Percentiles rank a stretch among this genome's conserved stretches.
Conservation (phyloP, 1,140 invertebrate genomes). For the Eriosoma lanigerum region DNA sequence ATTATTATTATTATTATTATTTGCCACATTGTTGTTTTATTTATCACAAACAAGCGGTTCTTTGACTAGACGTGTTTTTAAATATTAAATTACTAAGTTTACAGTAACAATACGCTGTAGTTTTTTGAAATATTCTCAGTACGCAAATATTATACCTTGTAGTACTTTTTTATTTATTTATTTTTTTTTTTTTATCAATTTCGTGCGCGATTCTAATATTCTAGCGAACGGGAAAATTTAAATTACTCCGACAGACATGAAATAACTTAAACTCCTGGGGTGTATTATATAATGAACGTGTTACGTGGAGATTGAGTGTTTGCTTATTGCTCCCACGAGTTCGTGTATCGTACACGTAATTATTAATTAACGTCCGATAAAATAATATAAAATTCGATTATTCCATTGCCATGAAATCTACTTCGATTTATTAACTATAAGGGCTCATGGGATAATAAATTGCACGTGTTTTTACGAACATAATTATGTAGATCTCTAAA, state of each 20-base stretch:
- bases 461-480: too few relatives aligned
- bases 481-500: too few relatives aligned
- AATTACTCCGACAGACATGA: background rate
- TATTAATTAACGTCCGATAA: background rate
- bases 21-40: background rate
- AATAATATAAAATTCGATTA: too few relatives aligned
- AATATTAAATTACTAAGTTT: slow-evolving; percentile 10
- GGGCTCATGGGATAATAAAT: too few relatives aligned
- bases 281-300: background rate
- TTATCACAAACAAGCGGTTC: slow-evolving; percentile 16
- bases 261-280: background rate
- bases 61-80: background rate
- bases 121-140: background rate
- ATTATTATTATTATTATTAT: background rate
- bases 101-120: background rate
- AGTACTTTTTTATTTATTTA: too few relatives aligned
- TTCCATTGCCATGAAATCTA: too few relatives aligned
- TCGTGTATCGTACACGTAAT: background rate
- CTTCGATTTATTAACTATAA: too few relatives aligned
- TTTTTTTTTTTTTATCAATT: too few relatives aligned
- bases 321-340: background rate
- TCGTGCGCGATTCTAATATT: background rate
- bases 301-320: background rate
- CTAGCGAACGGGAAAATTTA: background rate
- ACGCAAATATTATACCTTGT: too few relatives aligned